Percentiles rank a stretch among this genome's conserved stretches.
phyloP scores from a whole-genome alignment of 2,113 vertebrate genomes.

The Chaetodon trifascialis region DNA sequence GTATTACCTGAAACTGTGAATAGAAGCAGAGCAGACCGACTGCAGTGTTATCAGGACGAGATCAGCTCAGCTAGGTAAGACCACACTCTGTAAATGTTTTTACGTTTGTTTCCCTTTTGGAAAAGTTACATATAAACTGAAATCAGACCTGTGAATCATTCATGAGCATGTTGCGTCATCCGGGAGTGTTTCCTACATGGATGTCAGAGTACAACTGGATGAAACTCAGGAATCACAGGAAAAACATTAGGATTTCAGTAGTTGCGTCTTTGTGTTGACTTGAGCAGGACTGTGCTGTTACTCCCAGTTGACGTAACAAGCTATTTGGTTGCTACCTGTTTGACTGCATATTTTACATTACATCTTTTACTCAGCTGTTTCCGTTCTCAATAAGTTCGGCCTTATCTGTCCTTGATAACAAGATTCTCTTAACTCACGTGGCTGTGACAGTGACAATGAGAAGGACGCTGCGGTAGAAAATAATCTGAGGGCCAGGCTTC shows the following conservation, averaged over 20 bases:
- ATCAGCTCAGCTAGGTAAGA: constrained; percentile 52
- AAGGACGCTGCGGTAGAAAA: background rate
- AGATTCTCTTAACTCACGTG: background rate
- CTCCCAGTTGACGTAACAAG: constrained; percentile 12
- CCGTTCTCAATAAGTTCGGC: background rate
- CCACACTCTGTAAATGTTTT: background rate
- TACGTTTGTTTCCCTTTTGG: background rate
- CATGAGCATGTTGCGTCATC: constrained; percentile 19
- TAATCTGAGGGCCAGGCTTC: background rate
- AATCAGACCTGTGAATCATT: constrained; percentile 17
- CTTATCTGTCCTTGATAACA: constrained; percentile 19
- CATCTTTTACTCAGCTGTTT: constrained; percentile 2
- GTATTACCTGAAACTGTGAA: constrained; percentile 38
- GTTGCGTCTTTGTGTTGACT: background rate
- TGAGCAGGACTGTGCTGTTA: background rate
- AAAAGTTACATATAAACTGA: background rate
- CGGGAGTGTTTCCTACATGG: background rate
- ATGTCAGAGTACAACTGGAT: background rate
- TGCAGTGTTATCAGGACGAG: constrained; percentile 1
- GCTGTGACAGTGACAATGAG: background rate
- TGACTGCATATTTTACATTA: constrained; percentile 65
- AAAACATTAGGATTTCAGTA: background rate
- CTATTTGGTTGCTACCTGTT: constrained; percentile 69
- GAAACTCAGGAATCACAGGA: constrained; percentile 3
- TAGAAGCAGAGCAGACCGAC: constrained; percentile 15